Evolutionary conservation across 2,113 vertebrate genomes (phyloP), one percentile per base, ranked within the genome.

Genomic region (Alectura lathami): DNA sequence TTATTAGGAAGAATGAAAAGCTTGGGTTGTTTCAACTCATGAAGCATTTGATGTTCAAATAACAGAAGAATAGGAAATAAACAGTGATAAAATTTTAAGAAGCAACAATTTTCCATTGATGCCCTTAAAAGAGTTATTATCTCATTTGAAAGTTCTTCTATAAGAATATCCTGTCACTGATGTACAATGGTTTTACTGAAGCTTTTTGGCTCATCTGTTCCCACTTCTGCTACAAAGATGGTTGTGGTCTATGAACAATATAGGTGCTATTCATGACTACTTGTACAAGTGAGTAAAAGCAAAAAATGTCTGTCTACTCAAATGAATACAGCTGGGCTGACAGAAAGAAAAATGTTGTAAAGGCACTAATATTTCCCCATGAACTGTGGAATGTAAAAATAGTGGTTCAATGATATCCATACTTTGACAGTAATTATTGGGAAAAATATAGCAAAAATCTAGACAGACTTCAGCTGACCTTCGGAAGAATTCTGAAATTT

Each of bases 371-470:
- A 34, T 30, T 73, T 74, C 18, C 9, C 2, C 0, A 3, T 51
- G 40, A 77, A 8, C 11, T 51, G 20, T 69, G 27, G 21, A 74
- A 74, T 43, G 30, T 32, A 34, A 80, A 29, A 78, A 11, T 50
- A 34, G 42, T 3, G 1, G 5, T 69, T 86, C 9, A 1, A 45
- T 45, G 0, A 36, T 45, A 67, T n/a, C 9, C 1, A 2, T 84
- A 1, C 48, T 53, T 83, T 50, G 9, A 24, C 22, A 54, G 10
- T 2, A 69, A 53, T 70, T 74, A 50, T 22, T 74, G 22, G 6
- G 17, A 34, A 87, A 86, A 88, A 42, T 27, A 14, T 2, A 72
- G 9, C 12, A 89, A 68, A 64, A 57, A 30, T 26, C 17, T 16
- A 45, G 2, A 8, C 9, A 57, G 21, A 50, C 9, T 10, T 83